phyloP scores from a whole-genome alignment of 1,140 invertebrate genomes.

The Macrobrachium rosenbergii region DNA sequence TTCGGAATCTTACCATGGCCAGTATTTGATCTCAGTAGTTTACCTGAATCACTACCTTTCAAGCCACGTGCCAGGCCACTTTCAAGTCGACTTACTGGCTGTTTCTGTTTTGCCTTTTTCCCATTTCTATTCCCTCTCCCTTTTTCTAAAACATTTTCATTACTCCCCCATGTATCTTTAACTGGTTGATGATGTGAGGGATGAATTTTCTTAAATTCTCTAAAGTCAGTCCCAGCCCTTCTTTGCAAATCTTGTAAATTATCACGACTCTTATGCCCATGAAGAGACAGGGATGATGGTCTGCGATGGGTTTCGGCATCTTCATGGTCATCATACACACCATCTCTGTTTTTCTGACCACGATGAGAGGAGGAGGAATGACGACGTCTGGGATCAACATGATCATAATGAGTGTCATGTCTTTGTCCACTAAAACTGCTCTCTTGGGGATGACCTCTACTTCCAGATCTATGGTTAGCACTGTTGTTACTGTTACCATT shows the following conservation, averaged over 20 bases:
- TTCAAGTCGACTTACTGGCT: slow-evolving; percentile 12
- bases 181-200: slow-evolving; percentile 23
- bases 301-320: too few species aligned
- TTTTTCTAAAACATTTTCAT: slow-evolving; percentile 24
- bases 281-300: too few species aligned
- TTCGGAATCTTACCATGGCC: too few species aligned
- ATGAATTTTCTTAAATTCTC: not conserved
- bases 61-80: slow-evolving; percentile 11
- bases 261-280: too few species aligned
- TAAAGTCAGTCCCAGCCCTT: not conserved
- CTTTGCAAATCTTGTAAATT: too few species aligned
- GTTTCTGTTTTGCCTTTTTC: slow-evolving; percentile 38
- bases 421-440: slow-evolving; percentile 15
- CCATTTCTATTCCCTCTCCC: slow-evolving; percentile 33
- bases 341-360: slow-evolving; percentile 7
- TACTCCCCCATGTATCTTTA: slow-evolving; percentile 1
- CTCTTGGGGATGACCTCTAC: slow-evolving; percentile 1
- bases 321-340: slow-evolving; percentile 2
- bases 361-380: not conserved
- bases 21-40: slow-evolving; percentile 12
- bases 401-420: not conserved
- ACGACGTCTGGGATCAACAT: not conserved
- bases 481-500: not conserved
- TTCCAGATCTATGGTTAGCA: slow-evolving; percentile 22
- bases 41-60: slow-evolving; percentile 26